phyloP scores from a whole-genome alignment of 2,113 vertebrate genomes.

The Cercocebus atys region DNA sequence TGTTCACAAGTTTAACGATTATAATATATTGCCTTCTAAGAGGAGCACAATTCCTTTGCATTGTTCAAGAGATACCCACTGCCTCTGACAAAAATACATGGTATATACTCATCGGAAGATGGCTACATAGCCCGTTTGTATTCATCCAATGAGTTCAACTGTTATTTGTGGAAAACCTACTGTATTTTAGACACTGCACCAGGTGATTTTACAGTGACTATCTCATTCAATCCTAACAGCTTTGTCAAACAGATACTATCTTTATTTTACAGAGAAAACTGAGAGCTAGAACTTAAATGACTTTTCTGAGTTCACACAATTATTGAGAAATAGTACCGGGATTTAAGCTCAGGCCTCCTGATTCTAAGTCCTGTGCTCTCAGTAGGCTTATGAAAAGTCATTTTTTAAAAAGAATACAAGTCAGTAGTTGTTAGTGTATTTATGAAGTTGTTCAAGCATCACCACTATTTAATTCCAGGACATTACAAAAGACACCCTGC shows the following conservation, averaged over 20 bases:
- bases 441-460: background rate
- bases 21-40: background rate
- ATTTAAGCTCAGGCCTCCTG: background rate
- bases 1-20: background rate
- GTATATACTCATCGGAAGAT: background rate
- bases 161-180: background rate
- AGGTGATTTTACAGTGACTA: background rate
- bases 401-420: background rate
- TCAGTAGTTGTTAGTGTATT: background rate
- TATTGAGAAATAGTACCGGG: background rate
- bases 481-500: background rate
- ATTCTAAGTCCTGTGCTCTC: background rate
- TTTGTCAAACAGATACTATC: background rate
- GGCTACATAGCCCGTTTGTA: background rate
- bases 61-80: background rate
- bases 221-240: background rate
- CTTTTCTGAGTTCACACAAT: background rate
- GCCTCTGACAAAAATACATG: background rate
- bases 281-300: conserved; percentile 36
- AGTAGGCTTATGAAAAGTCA: background rate
- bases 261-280: background rate
- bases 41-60: background rate
- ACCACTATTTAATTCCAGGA: background rate
- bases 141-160: background rate
- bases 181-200: background rate